Evolutionary conservation across 2,888 invertebrate genomes (phyloP).

Genomic region (Rhamphomyia laevipes): DNA sequence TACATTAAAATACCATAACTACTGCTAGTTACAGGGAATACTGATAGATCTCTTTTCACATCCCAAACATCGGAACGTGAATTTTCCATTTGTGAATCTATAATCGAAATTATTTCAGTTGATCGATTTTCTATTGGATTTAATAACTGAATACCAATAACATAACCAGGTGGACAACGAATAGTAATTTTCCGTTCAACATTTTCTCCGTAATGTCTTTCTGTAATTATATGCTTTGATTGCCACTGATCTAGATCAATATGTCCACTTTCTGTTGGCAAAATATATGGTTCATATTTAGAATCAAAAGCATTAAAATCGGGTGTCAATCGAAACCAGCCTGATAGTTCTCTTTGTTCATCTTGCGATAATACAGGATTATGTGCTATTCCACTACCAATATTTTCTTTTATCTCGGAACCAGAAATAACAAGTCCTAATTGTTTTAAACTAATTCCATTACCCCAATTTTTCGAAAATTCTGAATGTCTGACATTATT

Average conservation of each 20-base stretch:
- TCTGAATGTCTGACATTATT: conserved; percentile 75
- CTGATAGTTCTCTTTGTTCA: conserved; percentile 83
- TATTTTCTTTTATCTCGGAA: conserved; percentile 70
- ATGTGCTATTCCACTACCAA: conserved; percentile 79
- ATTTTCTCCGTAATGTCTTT: conserved; percentile 47
- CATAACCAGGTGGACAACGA: conserved; percentile 67
- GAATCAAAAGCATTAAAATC: conserved; percentile 55
- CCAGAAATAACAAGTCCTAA: conserved; percentile 70
- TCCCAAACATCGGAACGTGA: conserved; percentile 59
- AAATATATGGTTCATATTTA: conserved; percentile 58
- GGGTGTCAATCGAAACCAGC: conserved; percentile 71
- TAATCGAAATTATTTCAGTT: conserved; percentile 68
- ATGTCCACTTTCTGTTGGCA: conserved; percentile 51
- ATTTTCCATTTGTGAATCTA: conserved; percentile 60
- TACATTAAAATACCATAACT: conserved; percentile 69
- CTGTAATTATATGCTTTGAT: conserved; percentile 69
- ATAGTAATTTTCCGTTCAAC: conserved; percentile 48
- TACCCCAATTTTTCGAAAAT: conserved; percentile 72
- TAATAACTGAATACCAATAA: conserved; percentile 77
- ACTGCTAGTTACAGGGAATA: conserved; percentile 81
- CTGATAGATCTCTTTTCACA: conserved; percentile 68
- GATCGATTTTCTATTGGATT: conserved; percentile 85
- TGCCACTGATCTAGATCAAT: conserved; percentile 58
- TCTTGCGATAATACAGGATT: conserved; percentile 74
- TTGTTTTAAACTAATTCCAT: conserved; percentile 82